A percentile compares a stretch with the other conserved stretches of the same genome.
Evolutionary conservation across 2,113 vertebrate species (phyloP).

Genomic region (Daphoenositta chrysoptera): DNA sequence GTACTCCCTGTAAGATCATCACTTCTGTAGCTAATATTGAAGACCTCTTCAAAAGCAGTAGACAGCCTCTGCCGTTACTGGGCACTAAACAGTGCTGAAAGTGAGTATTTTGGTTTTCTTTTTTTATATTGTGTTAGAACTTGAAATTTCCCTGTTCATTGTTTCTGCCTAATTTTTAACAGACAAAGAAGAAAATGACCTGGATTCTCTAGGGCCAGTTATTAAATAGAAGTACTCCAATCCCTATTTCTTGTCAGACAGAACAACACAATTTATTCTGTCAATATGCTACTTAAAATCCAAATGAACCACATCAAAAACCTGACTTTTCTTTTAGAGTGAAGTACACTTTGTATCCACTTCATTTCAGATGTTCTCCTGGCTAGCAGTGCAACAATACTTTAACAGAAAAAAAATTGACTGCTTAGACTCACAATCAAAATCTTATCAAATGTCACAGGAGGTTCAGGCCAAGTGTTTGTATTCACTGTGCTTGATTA

Average conservation of each 20-base stretch:
- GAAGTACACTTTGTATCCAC: not conserved
- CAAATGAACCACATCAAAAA: conserved; percentile 9
- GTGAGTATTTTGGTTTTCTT: not conserved
- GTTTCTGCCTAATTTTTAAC: not conserved
- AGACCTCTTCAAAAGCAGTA: not conserved
- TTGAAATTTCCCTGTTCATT: not conserved
- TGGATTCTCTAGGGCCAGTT: not conserved
- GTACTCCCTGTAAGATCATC: not conserved
- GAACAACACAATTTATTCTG: not conserved
- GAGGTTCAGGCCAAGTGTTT: not conserved
- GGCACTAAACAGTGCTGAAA: not conserved
- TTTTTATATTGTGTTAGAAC: not conserved
- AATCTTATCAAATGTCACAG: conserved; percentile 1
- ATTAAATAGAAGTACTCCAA: not conserved
- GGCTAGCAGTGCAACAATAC: not conserved
- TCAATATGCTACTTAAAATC: not conserved
- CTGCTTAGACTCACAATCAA: conserved; percentile 3
- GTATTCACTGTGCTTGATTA: conserved; percentile 21
- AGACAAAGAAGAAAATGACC: not conserved
- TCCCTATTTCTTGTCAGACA: not conserved
- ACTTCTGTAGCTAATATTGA: not conserved
- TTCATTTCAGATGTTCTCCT: conserved; percentile 27
- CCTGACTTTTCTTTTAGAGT: not conserved
- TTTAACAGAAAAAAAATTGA: not conserved
- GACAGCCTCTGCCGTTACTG: not conserved